These are phyloP conservation scores for Parauchenoglanis punctatus DNA, from an alignment of 2,797 vertebrate species.

Conservation along the genomic window DNA sequence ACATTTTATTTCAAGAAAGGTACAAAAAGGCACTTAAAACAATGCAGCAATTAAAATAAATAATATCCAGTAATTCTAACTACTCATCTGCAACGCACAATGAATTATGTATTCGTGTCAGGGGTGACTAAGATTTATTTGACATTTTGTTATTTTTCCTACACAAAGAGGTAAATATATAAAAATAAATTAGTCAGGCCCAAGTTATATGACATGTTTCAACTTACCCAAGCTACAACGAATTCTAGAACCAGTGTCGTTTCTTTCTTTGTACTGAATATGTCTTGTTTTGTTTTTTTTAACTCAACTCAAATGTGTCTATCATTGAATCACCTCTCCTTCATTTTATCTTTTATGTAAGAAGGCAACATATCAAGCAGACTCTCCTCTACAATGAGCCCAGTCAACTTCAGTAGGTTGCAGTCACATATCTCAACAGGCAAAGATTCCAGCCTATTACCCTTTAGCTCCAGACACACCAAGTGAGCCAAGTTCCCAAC, in stretches of 20 bases:
- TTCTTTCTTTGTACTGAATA: neutral
- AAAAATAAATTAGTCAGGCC: neutral
- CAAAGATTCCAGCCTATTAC: slow-evolving; percentile 82
- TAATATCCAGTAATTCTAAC: slow-evolving; percentile 3
- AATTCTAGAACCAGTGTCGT: neutral
- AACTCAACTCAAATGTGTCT: neutral
- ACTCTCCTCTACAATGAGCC: slow-evolving; percentile 78
- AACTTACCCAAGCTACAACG: neutral
- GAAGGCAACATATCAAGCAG: slow-evolving; percentile 79
- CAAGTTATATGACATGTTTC: neutral
- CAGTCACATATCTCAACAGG: slow-evolving; percentile 81
- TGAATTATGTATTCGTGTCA: neutral
- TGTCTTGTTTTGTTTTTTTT: neutral
- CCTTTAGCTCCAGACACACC: slow-evolving; percentile 81
- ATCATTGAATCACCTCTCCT: slow-evolving; percentile 63
- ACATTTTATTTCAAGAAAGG: slow-evolving; percentile 21
- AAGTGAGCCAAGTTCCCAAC: slow-evolving; percentile 76
- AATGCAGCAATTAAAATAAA: slow-evolving; percentile 20
- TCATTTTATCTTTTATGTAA: slow-evolving; percentile 75
- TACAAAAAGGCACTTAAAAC: slow-evolving; percentile 40
- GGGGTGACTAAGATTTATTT: neutral
- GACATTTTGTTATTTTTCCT: neutral
- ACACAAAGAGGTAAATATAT: neutral
- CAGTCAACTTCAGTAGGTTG: slow-evolving; percentile 69
- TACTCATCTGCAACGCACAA: neutral